Base-by-base conservation (phyloP, 2,113 vertebrate genomes). In the Brachyhypopomus occidentalis region DNA sequence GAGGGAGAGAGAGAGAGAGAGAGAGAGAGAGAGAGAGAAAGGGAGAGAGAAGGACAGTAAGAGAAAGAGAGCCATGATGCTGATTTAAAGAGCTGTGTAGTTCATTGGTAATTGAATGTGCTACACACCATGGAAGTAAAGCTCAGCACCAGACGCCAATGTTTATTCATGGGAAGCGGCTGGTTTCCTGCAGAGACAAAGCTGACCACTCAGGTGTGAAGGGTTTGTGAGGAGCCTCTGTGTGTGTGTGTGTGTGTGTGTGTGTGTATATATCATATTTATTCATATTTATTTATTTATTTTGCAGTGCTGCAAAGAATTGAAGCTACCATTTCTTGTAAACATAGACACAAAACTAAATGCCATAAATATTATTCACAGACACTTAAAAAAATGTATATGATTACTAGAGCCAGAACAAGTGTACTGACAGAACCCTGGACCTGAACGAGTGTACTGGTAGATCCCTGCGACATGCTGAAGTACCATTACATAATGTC, bases 171-270 rank as follows among this genome's bases (percentile, higher is more conserved):
- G 67, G 41, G 12, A 78, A 73, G 59, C 52, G 16, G 63, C 71
- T 83, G 59, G 64, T 75, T 59, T 78, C 74, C 67, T 83, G 67
- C 45, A 0, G 48, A 78, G 81, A 78, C 58, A 36, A 67, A 75
- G 48, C 17, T 70, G 72, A 69, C 52, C 79, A 75, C 62, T 75
- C 72, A 75, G 72, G 79, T 75, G 79, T 81, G 79, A 75, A 75
- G 48, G 36, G 75, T 27, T 66, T 58, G 60, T n/a, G 25, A 64
- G 58, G 79, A 60, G 79, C 11, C 7, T 30, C 48, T 76, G n/a
- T 55, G 23, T 64, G 62, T 36, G 30, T 67, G 64, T 67, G 64
- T 20, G 30, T 36, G 19, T 70, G 66, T 41, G 66, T n/a, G n/a
- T n/a, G n/a, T n/a, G n/a, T n/a, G n/a, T 52, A 52, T 14, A 52